Conservation (phyloP, 1,140 invertebrate genomes). For the Eubasilissa regina region DNA sequence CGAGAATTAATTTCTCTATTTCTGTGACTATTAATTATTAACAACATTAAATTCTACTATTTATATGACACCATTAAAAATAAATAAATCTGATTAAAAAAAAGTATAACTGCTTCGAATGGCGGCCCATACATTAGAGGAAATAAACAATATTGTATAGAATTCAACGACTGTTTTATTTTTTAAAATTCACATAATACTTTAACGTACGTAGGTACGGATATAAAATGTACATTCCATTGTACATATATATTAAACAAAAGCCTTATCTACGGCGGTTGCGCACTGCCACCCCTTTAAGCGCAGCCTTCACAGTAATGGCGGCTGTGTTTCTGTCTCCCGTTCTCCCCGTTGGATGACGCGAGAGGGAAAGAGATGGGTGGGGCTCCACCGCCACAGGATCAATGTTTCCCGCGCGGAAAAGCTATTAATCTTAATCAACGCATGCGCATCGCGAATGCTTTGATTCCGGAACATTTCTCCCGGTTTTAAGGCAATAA, state of each 20-base stretch:
- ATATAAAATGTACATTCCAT: background rate
- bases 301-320: conserved; percentile 30
- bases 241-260: background rate
- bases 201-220: background rate
- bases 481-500: background rate
- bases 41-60: no score
- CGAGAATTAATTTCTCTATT: no score
- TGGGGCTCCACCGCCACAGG: conserved; percentile 6
- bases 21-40: no score
- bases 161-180: no score
- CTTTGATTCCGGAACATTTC: background rate
- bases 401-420: conserved; percentile 57
- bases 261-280: conserved; percentile 28
- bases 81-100: no score
- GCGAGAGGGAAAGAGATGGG: conserved; percentile 10
- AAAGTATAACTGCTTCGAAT: no score
- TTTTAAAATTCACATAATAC: no score
- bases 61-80: no score
- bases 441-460: conserved; percentile 50
- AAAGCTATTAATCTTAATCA: conserved; percentile 55
- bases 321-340: conserved; percentile 33
- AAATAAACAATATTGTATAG: no score
- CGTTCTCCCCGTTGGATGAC: background rate
- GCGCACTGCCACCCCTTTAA: conserved; percentile 26
- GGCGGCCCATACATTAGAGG: no score